A percentile compares a stretch with the other conserved stretches of the same genome.
phyloP scores from a whole-genome alignment of 2,113 vertebrate species.

The Jaculus jaculus region DNA sequence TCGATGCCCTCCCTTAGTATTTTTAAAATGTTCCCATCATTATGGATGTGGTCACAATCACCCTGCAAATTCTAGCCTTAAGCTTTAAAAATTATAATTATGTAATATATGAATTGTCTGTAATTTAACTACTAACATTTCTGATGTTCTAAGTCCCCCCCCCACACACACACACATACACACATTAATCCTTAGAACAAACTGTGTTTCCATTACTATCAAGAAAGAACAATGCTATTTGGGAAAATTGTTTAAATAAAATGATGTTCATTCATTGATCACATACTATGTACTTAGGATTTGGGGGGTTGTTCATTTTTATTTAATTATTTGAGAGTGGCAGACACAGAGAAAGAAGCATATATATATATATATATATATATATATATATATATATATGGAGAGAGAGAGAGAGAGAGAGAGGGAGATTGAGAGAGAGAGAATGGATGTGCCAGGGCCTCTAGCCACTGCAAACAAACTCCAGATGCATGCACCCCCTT shows the following conservation, averaged over 20 bases:
- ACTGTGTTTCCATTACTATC: not conserved
- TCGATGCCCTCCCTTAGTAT: no score
- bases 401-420: no score
- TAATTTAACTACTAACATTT: not conserved
- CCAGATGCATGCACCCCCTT: no score
- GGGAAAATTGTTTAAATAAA: not conserved
- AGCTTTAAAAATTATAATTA: conserved; percentile 16
- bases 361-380: no score
- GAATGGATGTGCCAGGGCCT: no score
- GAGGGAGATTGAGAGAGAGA: no score
- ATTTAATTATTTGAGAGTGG: no score
- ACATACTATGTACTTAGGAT: not conserved
- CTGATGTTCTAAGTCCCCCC: not conserved
- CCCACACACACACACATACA: not conserved
- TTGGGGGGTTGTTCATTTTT: no score
- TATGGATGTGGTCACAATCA: not conserved
- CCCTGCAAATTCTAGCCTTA: not conserved
- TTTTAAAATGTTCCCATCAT: conserved; percentile 34
- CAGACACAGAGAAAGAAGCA: no score
- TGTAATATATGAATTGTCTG: not conserved
- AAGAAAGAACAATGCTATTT: not conserved
- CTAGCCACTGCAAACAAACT: no score
- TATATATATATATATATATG: no score
- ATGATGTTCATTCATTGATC: not conserved
- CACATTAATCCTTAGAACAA: conserved; percentile 30